Evolutionary conservation across 2,113 vertebrate species (phyloP).

Genomic region (Grantiella picta): DNA sequence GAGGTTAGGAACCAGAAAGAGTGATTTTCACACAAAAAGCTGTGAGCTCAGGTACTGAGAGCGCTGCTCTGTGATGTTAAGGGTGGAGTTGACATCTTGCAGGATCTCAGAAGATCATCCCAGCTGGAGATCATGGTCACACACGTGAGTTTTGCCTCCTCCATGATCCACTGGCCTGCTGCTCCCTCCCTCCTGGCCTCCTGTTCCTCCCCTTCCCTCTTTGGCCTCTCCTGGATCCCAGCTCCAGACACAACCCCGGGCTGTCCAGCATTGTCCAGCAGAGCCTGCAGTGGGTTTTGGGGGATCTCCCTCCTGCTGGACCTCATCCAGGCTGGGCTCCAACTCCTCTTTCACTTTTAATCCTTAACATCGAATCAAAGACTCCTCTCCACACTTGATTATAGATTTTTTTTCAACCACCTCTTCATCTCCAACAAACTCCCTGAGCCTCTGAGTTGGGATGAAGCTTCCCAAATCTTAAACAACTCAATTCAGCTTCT

Average conservation of each 20-base stretch:
- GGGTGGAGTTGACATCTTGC: rapidly evolving
- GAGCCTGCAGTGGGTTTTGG: neutral
- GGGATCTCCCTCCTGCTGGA: neutral
- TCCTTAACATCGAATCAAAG: neutral
- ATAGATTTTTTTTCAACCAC: neutral
- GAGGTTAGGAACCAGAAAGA: neutral
- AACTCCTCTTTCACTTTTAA: neutral
- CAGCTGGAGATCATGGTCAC: neutral
- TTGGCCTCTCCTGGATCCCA: neutral
- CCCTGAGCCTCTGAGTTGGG: neutral
- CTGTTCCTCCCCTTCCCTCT: neutral
- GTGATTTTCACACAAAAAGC: neutral
- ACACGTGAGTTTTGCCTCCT: neutral
- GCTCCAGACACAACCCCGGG: neutral
- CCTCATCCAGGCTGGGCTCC: neutral
- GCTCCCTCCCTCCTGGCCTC: neutral
- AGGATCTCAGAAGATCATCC: neutral
- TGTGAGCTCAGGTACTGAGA: neutral
- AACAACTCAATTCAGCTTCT: neutral
- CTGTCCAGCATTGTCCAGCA: rapidly evolving
- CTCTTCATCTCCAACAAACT: neutral
- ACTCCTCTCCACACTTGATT: neutral
- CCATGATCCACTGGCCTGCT: rapidly evolving
- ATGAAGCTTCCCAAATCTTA: neutral
- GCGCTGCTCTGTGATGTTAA: neutral